Base-by-base conservation (phyloP, 2,113 vertebrate species). In the Aplodontia rufa region DNA sequence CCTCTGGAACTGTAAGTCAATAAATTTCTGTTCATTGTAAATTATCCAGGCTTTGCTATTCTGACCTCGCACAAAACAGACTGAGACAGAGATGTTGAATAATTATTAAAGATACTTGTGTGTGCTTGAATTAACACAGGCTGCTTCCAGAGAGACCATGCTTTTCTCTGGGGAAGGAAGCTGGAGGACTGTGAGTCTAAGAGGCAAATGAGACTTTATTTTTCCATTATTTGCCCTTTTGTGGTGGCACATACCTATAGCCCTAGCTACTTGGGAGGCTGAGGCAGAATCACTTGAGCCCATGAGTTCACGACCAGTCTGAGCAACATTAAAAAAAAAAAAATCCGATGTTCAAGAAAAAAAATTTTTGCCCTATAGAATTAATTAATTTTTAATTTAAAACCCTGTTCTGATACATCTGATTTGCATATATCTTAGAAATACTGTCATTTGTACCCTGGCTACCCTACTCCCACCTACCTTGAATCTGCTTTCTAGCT, bases 361-460 rank as follows among this genome's bases (percentile, higher is more conserved):
- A 32, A 64, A 64, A 30, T 4, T 90, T 72, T 85, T 42, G n/a
- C 35, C 75, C 22, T 53, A 64, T 68, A 66, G 28, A 84, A 60
- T 37, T 16, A 66, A 84, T 45, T 89, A 42, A 37, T 53, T 74
- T 92, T 95, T 93, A 6, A 51, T 88, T 86, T 79, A 93, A 90
- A 90, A 75, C 40, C 79, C 66, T 64, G 58, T 78, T 94, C 28
- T 92, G 42, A 79, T 60, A 91, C 42, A 66, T 88, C 20, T 76
- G 62, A 85, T 72, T 87, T 92, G 91, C 87, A 93, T 76, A 1
- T 47, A 55, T 92, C 84, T 64, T 95, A 26, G 71, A 84, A 95
- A 84, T 20, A 51, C 7, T 90, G 79, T 95, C 75, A 75, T 92
- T 81, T 96, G 75, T 95, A 93, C 84, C 58, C 92, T 11, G 11